Evolutionary conservation across 2,113 vertebrate genomes (phyloP).

Genomic region (Falcunculus frontatus): DNA sequence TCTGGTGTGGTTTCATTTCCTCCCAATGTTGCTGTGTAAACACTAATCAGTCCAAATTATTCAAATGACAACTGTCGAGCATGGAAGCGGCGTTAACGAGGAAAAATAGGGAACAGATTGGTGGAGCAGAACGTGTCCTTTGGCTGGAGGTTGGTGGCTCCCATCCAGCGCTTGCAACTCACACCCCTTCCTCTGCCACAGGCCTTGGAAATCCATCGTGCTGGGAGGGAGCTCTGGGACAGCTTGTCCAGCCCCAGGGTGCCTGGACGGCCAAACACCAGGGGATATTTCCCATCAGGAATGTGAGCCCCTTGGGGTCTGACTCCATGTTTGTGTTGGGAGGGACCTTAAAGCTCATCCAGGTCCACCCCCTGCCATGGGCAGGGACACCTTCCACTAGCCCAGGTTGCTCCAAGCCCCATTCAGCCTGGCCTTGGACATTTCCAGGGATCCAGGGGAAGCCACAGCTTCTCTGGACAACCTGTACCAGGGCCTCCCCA

Average conservation of each 20-base stretch:
- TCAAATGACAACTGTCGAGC: not conserved
- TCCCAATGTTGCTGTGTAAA: constrained; percentile 42
- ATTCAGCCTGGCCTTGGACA: not conserved
- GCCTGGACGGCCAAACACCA: not conserved
- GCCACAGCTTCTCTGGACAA: not conserved
- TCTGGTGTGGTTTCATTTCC: not conserved
- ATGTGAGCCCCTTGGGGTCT: not conserved
- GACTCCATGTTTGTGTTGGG: not conserved
- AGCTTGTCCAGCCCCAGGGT: not conserved
- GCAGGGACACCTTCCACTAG: accelerated
- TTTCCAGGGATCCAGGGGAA: not conserved
- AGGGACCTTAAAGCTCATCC: accelerated
- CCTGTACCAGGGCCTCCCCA: accelerated
- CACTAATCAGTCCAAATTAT: constrained; percentile 43
- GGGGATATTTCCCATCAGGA: not conserved
- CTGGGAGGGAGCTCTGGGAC: not conserved
- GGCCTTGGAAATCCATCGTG: not conserved
- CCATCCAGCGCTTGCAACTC: not conserved
- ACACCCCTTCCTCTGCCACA: not conserved
- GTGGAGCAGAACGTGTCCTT: constrained; percentile 11
- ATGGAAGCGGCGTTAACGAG: not conserved
- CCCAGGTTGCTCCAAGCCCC: accelerated
- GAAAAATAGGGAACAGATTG: not conserved
- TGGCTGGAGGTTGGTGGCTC: constrained; percentile 5
- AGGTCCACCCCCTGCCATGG: accelerated